Evolutionary conservation across 2,888 invertebrate species (phyloP).

Genomic region (Elgonia sp.): DNA sequence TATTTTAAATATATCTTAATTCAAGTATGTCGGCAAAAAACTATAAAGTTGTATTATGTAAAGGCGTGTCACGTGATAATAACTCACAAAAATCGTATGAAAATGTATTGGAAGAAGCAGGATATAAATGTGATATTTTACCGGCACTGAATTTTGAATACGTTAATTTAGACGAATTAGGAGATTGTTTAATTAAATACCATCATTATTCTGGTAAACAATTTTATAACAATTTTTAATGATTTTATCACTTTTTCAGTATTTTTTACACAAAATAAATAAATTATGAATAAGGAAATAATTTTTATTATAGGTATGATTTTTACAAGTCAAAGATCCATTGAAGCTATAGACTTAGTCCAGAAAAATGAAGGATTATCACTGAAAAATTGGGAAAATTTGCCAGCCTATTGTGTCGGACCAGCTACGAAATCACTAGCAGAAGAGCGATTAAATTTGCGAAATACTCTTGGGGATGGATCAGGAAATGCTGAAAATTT

Average conservation of each 20-base stretch:
- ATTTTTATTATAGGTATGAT: conserved; percentile 82
- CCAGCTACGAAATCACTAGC: conserved; percentile 82
- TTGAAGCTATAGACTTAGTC: conserved; percentile 82
- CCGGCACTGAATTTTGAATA: conserved; percentile 83
- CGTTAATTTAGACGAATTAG: conserved; percentile 80
- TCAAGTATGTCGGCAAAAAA: conserved; percentile 53
- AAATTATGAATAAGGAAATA: neutral
- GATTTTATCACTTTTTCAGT: too few relatives aligned
- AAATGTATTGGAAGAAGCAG: conserved; percentile 80
- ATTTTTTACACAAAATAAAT: neutral
- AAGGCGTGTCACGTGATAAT: conserved; percentile 80
- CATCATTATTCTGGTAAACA: conserved; percentile 83
- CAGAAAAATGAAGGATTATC: conserved; percentile 72
- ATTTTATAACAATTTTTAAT: too few relatives aligned
- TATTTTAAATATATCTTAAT: too few relatives aligned
- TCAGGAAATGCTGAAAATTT: conserved; percentile 84
- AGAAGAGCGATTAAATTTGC: conserved; percentile 79
- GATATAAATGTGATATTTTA: conserved; percentile 82
- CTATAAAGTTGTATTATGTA: conserved; percentile 82
- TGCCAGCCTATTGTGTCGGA: conserved; percentile 84
- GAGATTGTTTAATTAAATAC: conserved; percentile 76
- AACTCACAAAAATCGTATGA: conserved; percentile 81
- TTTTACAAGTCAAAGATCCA: conserved; percentile 85
- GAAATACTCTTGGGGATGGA: conserved; percentile 81
- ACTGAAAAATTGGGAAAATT: conserved; percentile 80